phyloP scores from a whole-genome alignment of 1,140 invertebrate species.

The Asbolus verrucosus region DNA sequence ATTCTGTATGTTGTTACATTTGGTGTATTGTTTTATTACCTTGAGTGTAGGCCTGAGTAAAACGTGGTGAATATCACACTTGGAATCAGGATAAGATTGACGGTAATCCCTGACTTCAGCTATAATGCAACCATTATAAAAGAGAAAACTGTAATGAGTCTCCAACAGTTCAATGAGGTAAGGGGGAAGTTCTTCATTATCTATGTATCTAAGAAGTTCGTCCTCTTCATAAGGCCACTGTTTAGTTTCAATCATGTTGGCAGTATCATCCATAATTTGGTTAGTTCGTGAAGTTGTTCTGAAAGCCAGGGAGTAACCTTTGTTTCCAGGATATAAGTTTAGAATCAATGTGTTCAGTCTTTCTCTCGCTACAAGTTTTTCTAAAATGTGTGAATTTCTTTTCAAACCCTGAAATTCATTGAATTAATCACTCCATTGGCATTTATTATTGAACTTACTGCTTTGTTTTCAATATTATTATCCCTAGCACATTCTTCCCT shows the following conservation, averaged over 20 bases:
- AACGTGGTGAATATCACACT: constrained; percentile 86
- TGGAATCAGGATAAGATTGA: constrained; percentile 77
- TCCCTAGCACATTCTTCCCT: constrained; percentile 59
- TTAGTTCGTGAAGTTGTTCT: constrained; percentile 48
- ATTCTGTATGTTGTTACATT: constrained; percentile 6
- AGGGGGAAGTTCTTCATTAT: constrained; percentile 88
- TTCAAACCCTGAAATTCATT: constrained; percentile 75
- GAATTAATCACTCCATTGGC: no score
- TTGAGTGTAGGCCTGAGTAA: constrained; percentile 89
- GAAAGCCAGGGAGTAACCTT: constrained; percentile 87
- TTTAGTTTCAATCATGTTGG: constrained; percentile 76
- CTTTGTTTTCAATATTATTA: constrained; percentile 31
- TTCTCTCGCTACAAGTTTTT: constrained; percentile 86
- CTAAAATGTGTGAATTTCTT: constrained; percentile 81
- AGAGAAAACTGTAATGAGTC: constrained; percentile 82
- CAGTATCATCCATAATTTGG: constrained; percentile 69
- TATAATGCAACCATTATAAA: constrained; percentile 93
- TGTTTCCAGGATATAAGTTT: constrained; percentile 91
- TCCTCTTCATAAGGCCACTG: constrained; percentile 83
- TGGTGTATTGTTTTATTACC: constrained; percentile 68
- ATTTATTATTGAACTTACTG: constrained; percentile 43
- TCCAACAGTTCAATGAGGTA: constrained; percentile 87
- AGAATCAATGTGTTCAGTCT: constrained; percentile 89
- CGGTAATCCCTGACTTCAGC: constrained; percentile 91
- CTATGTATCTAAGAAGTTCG: constrained; percentile 81